Conservation (phyloP, 2,888 invertebrate genomes). For the Rotaria sp. region DNA sequence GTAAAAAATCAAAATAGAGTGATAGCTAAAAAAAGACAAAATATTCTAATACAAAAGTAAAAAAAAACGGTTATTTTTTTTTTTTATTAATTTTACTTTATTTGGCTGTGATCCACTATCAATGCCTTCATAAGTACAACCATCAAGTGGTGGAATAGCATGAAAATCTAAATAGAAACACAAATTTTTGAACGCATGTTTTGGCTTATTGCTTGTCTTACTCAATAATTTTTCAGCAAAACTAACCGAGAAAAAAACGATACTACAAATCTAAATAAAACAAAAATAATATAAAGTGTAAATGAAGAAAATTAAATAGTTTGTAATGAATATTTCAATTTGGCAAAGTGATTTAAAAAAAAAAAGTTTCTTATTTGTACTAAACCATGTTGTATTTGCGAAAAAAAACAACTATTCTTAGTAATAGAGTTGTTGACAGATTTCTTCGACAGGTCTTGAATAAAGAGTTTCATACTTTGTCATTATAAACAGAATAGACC, state of each 20-base stretch:
- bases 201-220: neutral
- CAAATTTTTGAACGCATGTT: conserved; percentile 48
- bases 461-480: no score
- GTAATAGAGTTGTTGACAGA: no score
- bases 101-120: conserved; percentile 57
- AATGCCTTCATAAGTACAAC: conserved; percentile 59
- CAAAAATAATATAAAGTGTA: neutral
- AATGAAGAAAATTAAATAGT: no score
- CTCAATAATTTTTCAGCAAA: conserved; percentile 48
- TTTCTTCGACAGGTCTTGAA: no score
- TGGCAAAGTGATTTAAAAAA: no score
- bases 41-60: neutral
- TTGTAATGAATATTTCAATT: no score
- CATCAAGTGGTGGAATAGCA: conserved; percentile 55
- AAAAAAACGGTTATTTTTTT: neutral
- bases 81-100: conserved; percentile 48
- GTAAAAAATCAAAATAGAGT: conserved; percentile 58
- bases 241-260: conserved; percentile 54
- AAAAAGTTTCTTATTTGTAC: no score
- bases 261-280: conserved; percentile 51
- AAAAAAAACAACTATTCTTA: no score
- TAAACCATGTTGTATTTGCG: no score
- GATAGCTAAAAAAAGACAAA: conserved; percentile 54
- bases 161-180: conserved; percentile 46
- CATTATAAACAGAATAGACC: no score